phyloP scores from a whole-genome alignment of 2,888 invertebrate genomes.

The Iselma pallidipennis region DNA sequence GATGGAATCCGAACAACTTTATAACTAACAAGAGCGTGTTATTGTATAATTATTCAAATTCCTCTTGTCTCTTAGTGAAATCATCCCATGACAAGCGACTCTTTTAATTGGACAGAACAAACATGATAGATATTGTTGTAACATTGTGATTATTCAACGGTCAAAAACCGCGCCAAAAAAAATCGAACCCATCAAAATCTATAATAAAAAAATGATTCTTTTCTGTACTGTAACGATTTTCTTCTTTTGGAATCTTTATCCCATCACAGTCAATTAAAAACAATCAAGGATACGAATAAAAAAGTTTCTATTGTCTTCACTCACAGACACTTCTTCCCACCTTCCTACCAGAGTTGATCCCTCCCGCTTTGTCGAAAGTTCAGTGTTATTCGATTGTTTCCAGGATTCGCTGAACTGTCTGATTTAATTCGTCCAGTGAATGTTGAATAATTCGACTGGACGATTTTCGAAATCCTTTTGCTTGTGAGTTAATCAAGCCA shows the following conservation, averaged over 20 bases:
- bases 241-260: too few relatives aligned
- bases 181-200: too few relatives aligned
- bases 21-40: conserved; percentile 46
- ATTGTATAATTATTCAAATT: conserved; percentile 51
- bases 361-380: too few relatives aligned
- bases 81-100: background rate
- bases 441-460: background rate
- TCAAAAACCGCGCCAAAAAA: too few relatives aligned
- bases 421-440: background rate
- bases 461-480: conserved; percentile 19
- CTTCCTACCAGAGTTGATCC: too few relatives aligned
- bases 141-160: background rate
- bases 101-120: conserved; percentile 9
- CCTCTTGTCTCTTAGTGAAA: conserved; percentile 15
- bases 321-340: too few relatives aligned
- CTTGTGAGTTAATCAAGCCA: conserved; percentile 22
- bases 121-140: background rate
- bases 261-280: too few relatives aligned
- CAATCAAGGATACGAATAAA: too few relatives aligned
- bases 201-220: too few relatives aligned
- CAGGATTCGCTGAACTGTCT: background rate
- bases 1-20: conserved; percentile 42
- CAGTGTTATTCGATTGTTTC: background rate
- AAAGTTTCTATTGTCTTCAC: too few relatives aligned
- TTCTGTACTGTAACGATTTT: too few relatives aligned